phyloP scores from a whole-genome alignment of 53 echinoderm and acorn worm species.

The Echinometra lucunter region DNA sequence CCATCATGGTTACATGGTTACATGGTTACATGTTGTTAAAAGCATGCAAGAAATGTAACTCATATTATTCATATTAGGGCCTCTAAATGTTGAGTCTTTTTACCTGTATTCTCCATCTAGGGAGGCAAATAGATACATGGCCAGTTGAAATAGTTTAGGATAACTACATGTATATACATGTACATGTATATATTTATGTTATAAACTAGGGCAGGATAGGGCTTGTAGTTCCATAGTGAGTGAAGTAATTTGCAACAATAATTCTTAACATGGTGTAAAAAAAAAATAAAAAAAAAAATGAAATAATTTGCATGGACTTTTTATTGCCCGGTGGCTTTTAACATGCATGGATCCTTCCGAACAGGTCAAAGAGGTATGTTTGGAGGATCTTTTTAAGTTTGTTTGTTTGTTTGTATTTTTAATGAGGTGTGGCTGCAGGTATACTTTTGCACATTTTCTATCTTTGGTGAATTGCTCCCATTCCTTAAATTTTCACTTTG shows the following conservation, averaged over 20 bases:
- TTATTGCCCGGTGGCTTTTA: not conserved
- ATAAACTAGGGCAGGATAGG: too few species aligned
- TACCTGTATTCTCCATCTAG: too few species aligned
- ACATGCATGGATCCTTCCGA: not conserved
- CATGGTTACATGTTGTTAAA: not conserved
- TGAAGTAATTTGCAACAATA: too few species aligned
- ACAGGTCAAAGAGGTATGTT: not conserved
- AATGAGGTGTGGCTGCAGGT: not conserved
- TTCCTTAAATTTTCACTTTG: not conserved
- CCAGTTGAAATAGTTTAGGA: too few species aligned
- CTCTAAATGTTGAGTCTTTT: not conserved
- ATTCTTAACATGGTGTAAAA: too few species aligned
- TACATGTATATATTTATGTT: too few species aligned
- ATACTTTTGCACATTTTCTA: not conserved
- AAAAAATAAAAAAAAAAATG: not conserved
- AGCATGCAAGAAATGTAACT: not conserved
- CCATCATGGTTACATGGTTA: slow-evolving; percentile 35
- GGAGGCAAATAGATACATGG: not conserved
- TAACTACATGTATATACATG: too few species aligned
- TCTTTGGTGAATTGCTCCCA: not conserved
- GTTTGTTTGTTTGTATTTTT: not conserved
- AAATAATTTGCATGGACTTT: not conserved
- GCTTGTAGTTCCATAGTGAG: too few species aligned
- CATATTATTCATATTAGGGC: not conserved
- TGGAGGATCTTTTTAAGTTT: too few species aligned